Percentiles rank a stretch among this genome's conserved stretches.
These are phyloP conservation scores for Sesamia nonagrioides DNA, from an alignment of 1,140 invertebrate genomes.

Conservation along the genomic window DNA sequence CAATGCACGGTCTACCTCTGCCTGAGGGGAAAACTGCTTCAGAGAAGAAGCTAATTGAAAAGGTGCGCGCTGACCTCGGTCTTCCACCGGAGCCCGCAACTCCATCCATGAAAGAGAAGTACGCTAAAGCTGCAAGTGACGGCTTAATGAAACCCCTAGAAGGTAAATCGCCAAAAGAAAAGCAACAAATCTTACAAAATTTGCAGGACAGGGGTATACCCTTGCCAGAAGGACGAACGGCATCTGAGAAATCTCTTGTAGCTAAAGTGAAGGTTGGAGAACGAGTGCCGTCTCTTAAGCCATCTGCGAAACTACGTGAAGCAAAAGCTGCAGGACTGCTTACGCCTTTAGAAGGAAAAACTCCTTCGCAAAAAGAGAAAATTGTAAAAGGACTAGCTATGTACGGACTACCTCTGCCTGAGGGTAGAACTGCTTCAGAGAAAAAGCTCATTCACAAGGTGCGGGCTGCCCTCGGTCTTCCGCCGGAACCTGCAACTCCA, in stretches of 20 bases:
- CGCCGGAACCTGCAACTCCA: conserved; percentile 55
- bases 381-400: background rate
- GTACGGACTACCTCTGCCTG: conserved; percentile 53
- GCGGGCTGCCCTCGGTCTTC: conserved; percentile 54
- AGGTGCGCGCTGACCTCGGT: conserved; percentile 51
- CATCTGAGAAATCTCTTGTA: conserved; percentile 48
- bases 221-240: conserved; percentile 46
- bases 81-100: conserved; percentile 52
- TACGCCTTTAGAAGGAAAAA: too few relatives aligned
- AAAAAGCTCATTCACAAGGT: conserved; percentile 59
- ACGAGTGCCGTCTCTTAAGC: background rate
- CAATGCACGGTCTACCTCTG: conserved; percentile 57
- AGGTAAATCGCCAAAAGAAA: conserved; percentile 32
- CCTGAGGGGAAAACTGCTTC: conserved; percentile 63
- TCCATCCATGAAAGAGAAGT: conserved; percentile 11
- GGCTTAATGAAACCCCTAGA: conserved; percentile 49
- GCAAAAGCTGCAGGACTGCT: too few relatives aligned
- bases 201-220: conserved; percentile 51
- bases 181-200: conserved; percentile 57
- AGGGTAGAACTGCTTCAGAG: conserved; percentile 59
- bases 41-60: conserved; percentile 64
- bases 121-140: conserved; percentile 40
- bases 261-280: background rate
- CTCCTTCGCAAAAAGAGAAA: background rate
- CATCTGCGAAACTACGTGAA: too few relatives aligned